A percentile compares a stretch with the other conserved stretches of the same genome.
Conservation (phyloP, 1,140 invertebrate species). For the Zaprionus africanus region DNA sequence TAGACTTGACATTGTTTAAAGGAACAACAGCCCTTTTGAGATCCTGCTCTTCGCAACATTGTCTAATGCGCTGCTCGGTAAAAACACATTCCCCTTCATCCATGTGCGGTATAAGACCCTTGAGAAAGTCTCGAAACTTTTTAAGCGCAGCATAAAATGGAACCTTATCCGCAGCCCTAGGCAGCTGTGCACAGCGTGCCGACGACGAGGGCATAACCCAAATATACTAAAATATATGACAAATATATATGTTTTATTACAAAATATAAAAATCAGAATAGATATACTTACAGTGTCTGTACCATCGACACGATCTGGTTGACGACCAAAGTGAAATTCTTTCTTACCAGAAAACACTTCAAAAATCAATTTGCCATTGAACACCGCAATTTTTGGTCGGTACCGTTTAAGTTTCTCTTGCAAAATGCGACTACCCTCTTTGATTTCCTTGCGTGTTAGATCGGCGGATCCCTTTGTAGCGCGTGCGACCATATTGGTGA, state of each 20-base stretch:
- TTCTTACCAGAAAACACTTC: slow-evolving; percentile 99
- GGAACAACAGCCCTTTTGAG: neutral
- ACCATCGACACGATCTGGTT: slow-evolving; percentile 95
- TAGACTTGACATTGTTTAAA: neutral
- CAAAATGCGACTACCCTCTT: slow-evolving; percentile 96
- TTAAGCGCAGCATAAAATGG: slow-evolving; percentile 98
- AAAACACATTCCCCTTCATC: slow-evolving; percentile 97
- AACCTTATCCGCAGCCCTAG: slow-evolving; percentile 97
- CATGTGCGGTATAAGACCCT: slow-evolving; percentile 93
- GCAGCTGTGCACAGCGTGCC: slow-evolving; percentile 97
- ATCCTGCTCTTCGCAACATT: slow-evolving; percentile 86
- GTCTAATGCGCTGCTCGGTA: slow-evolving; percentile 90
- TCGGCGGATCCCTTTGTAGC: slow-evolving; percentile 98
- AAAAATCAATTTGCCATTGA: slow-evolving; percentile 99
- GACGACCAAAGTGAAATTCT: slow-evolving; percentile 98
- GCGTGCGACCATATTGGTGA: slow-evolving; percentile 98
- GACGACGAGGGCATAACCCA: slow-evolving; percentile 99
- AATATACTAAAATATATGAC: slow-evolving; percentile 90
- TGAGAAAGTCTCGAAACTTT: slow-evolving; percentile 97
- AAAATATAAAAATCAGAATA: neutral
- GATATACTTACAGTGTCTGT: slow-evolving; percentile 93
- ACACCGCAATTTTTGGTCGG: slow-evolving; percentile 98
- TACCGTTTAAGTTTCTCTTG: slow-evolving; percentile 96
- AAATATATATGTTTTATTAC: neutral
- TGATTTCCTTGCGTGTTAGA: slow-evolving; percentile 97